Percentiles rank a stretch among this genome's conserved stretches.
phyloP scores from a whole-genome alignment of 1,140 invertebrate species.

The Pteromalus puparum region DNA sequence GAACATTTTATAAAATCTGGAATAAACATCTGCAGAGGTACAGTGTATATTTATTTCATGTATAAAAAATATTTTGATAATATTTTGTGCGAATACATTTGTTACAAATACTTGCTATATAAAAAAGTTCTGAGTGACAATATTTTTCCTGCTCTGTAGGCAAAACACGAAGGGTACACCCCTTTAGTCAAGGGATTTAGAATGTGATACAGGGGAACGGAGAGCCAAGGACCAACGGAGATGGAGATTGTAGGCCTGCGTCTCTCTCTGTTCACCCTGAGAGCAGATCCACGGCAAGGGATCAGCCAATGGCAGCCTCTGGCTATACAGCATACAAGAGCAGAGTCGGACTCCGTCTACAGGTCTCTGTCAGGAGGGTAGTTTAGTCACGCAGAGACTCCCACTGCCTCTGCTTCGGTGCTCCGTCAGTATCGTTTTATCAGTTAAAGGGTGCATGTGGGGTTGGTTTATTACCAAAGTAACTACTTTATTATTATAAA shows the following conservation, averaged over 20 bases:
- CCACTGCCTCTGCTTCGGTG: constrained; percentile 28
- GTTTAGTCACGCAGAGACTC: constrained; percentile 58
- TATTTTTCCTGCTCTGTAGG: constrained; percentile 50
- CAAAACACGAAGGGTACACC: constrained; percentile 54
- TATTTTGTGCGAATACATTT: background rate
- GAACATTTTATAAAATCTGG: constrained; percentile 7
- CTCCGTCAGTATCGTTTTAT: constrained; percentile 7
- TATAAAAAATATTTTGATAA: background rate
- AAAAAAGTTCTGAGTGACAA: constrained; percentile 42
- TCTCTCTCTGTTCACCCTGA: constrained; percentile 61
- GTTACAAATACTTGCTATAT: background rate
- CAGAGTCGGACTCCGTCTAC: constrained; percentile 50
- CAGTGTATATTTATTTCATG: constrained; percentile 36
- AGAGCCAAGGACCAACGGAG: constrained; percentile 56
- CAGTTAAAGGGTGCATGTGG: constrained; percentile 9
- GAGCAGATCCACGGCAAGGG: constrained; percentile 55
- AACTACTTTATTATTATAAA: constrained; percentile 24
- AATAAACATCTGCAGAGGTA: constrained; percentile 2
- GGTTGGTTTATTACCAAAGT: constrained; percentile 10
- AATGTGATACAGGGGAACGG: constrained; percentile 58
- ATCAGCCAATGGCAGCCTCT: constrained; percentile 54
- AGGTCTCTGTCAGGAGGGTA: constrained; percentile 57
- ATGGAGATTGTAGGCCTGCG: constrained; percentile 45
- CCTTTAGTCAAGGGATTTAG: constrained; percentile 58
- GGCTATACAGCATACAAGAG: constrained; percentile 54